A percentile compares a stretch with the other conserved stretches of the same genome.
phyloP scores from a whole-genome alignment of 2,797 vertebrate species.

The Labeo calbasu region DNA sequence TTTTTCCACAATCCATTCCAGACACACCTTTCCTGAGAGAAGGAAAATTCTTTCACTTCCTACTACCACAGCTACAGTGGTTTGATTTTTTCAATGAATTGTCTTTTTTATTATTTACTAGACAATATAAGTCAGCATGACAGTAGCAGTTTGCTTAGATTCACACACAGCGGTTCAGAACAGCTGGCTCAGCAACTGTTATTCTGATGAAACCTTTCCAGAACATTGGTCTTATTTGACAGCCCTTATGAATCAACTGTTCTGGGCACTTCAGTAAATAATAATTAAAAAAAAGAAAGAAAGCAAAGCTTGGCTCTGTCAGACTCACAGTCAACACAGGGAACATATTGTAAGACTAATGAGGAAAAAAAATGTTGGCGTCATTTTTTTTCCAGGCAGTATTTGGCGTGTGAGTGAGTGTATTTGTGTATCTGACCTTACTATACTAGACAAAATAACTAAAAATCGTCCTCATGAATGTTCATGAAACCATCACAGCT shows the following conservation, averaged over 20 bases:
- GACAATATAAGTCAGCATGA: neutral
- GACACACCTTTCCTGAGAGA: constrained; percentile 8
- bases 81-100: neutral
- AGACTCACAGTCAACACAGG: constrained; percentile 52
- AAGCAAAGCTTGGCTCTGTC: constrained; percentile 19
- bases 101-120: neutral
- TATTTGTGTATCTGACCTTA: no score
- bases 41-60: neutral
- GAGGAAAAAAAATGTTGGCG: constrained; percentile 23
- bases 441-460: no score
- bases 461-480: no score
- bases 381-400: constrained; percentile 59
- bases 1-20: constrained; percentile 20
- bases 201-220: constrained; percentile 38
- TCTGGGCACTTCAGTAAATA: constrained; percentile 48
- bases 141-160: constrained; percentile 32
- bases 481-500: no score
- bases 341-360: constrained; percentile 52
- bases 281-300: neutral
- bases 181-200: constrained; percentile 44
- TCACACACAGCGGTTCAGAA: constrained; percentile 47
- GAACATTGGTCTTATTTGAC: constrained; percentile 22
- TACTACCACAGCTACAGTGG: neutral
- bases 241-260: constrained; percentile 37
- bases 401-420: neutral